phyloP scores from a whole-genome alignment of 2,113 vertebrate genomes.

The Microcebus murinus region DNA sequence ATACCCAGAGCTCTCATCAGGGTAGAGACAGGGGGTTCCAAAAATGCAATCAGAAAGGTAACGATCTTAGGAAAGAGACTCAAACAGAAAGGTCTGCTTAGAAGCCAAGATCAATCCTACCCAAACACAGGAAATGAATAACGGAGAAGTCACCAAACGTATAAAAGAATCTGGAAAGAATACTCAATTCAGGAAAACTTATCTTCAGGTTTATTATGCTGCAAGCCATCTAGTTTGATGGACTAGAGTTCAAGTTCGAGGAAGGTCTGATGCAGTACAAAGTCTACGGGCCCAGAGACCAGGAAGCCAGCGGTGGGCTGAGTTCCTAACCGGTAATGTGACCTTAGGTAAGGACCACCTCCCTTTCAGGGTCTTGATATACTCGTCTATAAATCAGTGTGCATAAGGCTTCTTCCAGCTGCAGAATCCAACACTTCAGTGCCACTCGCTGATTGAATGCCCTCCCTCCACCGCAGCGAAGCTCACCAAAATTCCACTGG shows the following conservation, averaged over 20 bases:
- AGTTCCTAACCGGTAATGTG: background rate
- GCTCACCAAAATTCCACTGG: conserved; percentile 32
- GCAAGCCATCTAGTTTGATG: background rate
- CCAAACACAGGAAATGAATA: background rate
- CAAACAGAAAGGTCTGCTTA: background rate
- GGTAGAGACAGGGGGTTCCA: background rate
- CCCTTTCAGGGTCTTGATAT: background rate
- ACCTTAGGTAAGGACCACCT: background rate
- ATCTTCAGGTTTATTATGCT: background rate
- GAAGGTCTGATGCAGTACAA: background rate
- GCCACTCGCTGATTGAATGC: background rate
- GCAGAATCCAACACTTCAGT: background rate
- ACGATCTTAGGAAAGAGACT: background rate
- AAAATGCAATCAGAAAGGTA: background rate
- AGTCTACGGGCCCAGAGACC: background rate
- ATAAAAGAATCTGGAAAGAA: background rate
- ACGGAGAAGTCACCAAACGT: background rate
- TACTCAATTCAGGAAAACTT: background rate
- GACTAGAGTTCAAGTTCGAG: background rate
- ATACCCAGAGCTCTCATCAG: background rate
- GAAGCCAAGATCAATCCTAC: background rate
- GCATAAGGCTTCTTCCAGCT: background rate
- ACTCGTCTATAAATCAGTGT: background rate
- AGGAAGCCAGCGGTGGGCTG: background rate
- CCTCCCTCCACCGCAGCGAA: background rate